Percentiles rank a stretch among this genome's conserved stretches.
Evolutionary conservation across 2,797 vertebrate genomes (phyloP).

Genomic region (Eulemur mongoz): DNA sequence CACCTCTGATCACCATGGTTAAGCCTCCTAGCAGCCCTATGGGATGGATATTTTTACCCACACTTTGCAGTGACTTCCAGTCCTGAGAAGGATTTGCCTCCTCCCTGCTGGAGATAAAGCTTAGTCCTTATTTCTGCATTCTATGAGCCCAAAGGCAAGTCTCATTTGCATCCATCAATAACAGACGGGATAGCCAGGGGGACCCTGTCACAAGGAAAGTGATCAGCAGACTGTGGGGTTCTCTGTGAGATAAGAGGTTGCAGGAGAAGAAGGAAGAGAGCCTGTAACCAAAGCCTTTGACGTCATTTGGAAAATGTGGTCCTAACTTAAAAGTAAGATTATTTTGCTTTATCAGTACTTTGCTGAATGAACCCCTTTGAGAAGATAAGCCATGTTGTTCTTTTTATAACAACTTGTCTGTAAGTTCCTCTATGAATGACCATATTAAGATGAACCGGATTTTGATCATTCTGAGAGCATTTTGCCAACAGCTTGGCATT

Average conservation of each 20-base stretch:
- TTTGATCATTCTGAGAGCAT: conserved; percentile 17
- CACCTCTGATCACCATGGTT: too few species aligned
- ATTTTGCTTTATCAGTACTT: not conserved
- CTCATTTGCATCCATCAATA: not conserved
- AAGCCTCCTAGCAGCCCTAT: not conserved
- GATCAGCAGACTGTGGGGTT: not conserved
- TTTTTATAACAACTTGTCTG: not conserved
- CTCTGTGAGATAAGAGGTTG: not conserved
- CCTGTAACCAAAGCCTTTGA: not conserved
- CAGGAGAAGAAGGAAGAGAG: not conserved
- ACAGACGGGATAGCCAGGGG: not conserved
- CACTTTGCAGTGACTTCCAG: not conserved
- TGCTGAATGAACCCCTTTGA: not conserved
- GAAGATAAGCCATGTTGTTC: not conserved
- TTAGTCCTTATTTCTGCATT: not conserved
- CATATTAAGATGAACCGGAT: not conserved
- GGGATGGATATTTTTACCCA: not conserved
- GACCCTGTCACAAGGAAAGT: not conserved
- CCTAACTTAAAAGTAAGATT: conserved; percentile 14
- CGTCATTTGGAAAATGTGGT: not conserved
- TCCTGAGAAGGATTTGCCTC: not conserved
- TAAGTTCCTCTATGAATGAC: not conserved
- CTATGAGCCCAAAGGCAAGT: not conserved
- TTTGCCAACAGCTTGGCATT: not conserved
- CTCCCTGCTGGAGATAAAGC: not conserved